Conservation (phyloP, 1,140 invertebrate genomes). For the Dolichoris vasculosae region DNA sequence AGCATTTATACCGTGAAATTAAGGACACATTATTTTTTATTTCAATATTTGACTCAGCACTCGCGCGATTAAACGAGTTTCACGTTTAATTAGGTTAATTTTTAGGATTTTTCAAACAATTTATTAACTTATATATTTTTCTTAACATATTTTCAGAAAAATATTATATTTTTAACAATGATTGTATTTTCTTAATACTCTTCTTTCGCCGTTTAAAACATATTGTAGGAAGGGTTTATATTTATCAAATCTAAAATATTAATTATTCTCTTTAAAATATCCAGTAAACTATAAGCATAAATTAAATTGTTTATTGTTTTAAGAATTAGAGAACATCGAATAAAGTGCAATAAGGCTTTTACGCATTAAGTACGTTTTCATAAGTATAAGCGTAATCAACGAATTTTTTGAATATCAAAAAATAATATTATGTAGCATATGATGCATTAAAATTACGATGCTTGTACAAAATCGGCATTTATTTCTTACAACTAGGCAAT, state of each 20-base stretch:
- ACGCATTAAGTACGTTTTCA: not conserved
- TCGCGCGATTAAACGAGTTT: too few relatives aligned
- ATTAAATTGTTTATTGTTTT: not conserved
- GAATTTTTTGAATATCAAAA: not conserved
- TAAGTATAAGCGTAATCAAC: not conserved
- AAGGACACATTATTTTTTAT: too few relatives aligned
- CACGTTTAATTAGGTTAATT: too few relatives aligned
- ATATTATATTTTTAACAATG: too few relatives aligned
- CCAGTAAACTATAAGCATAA: not conserved
- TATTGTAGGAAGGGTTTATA: not conserved
- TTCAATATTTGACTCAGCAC: too few relatives aligned
- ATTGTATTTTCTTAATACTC: too few relatives aligned
- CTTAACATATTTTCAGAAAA: too few relatives aligned
- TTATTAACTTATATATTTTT: too few relatives aligned
- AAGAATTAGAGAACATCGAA: not conserved
- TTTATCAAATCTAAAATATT: not conserved
- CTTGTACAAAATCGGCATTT: not conserved
- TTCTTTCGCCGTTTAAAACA: not conserved
- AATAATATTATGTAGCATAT: not conserved
- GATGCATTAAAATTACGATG: not conserved
- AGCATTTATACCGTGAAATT: too few relatives aligned
- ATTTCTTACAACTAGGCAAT: not conserved
- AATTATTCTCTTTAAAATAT: slow-evolving; percentile 1
- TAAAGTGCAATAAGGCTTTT: not conserved
- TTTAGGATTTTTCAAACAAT: too few relatives aligned